A percentile compares a stretch with the other conserved stretches of the same genome.
phyloP scores from a whole-genome alignment of 2,888 invertebrate genomes.

The Globia sparganii region DNA sequence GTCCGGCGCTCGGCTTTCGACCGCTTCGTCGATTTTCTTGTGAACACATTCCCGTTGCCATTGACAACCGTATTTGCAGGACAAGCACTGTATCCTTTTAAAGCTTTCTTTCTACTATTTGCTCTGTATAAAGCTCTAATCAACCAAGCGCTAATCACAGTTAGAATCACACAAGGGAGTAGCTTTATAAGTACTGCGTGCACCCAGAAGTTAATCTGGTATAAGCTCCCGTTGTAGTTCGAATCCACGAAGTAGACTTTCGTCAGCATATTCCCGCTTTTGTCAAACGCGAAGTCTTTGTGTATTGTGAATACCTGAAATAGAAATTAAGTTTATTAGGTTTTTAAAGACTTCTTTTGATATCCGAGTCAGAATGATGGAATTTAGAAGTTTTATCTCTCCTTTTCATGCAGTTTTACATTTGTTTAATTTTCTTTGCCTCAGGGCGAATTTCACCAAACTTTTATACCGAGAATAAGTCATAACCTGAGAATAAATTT shows the following conservation, averaged over 20 bases:
- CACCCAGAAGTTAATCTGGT: constrained; percentile 94
- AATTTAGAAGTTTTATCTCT: neutral
- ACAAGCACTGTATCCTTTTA: constrained; percentile 88
- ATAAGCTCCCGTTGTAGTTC: constrained; percentile 90
- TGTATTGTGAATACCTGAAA: constrained; percentile 87
- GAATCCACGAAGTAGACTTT: constrained; percentile 89
- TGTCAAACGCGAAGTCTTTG: constrained; percentile 80
- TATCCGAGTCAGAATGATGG: neutral
- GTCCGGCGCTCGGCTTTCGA: constrained; percentile 85
- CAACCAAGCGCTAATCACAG: constrained; percentile 93
- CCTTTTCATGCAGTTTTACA: neutral
- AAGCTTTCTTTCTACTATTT: constrained; percentile 92
- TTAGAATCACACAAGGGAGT: constrained; percentile 94
- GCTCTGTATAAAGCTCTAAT: constrained; percentile 93
- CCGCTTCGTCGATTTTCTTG: constrained; percentile 83
- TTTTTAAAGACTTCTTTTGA: neutral
- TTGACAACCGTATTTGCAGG: constrained; percentile 79
- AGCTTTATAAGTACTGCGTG: constrained; percentile 95
- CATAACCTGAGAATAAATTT: no score
- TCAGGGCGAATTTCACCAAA: no score
- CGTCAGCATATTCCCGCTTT: constrained; percentile 76
- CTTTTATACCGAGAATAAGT: no score
- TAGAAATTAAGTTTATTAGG: constrained; percentile 36
- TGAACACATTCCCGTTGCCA: constrained; percentile 84
- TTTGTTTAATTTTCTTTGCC: no score